Base-by-base conservation (phyloP, 2,797 vertebrate species). In the Lacerta viridis region DNA sequence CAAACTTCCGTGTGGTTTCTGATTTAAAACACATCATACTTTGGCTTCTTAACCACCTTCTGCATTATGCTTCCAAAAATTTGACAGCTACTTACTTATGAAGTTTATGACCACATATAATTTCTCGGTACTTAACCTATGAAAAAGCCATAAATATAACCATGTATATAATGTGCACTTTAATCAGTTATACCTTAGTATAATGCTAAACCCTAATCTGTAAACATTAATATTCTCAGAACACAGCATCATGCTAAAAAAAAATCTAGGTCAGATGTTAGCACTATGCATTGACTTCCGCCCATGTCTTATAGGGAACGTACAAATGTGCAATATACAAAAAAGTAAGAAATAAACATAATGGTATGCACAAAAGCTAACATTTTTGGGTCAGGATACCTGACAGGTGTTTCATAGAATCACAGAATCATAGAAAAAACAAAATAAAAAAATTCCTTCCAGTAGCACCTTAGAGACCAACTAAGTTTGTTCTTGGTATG, bases 11-110 rank as follows among this genome's bases (percentile, higher is more conserved):
- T 85, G 78, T 89, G 88, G 91, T 93, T 94, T 92, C 90, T 93
- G 88, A 93, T 96, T 96, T 92, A 95, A 96, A 95, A 92, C 89
- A 94, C 78, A 94, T 93, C 87, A 83, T 86, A 90, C 88, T 94
- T 95, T 93, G 92, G 94, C 94, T 94, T 95, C 92, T 87, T 93
- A 94, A 94, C 91, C 59, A 87, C 87, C 55, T 92, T 87, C 87
- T 93, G 88, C 90, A 91, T 94, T 94, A 93, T 88, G 69, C 89
- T 94, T 96, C 87, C 92, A 92, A 82, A 89, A 91, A 91, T 93
- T 91, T 93, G 93, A 93, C 93, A 95, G 94, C 43, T 93, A 93
- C 91, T 94, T 96, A 93, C 93, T 93, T 88, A 95, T 59, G 83
- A 90, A 92, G 92, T 93, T 94, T 94, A 93, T 88, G 90, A 83